Percentiles rank a stretch among this genome's conserved stretches.
Evolutionary conservation across 2,797 vertebrate species (phyloP).

Genomic region (Trachops cirrhosus): DNA sequence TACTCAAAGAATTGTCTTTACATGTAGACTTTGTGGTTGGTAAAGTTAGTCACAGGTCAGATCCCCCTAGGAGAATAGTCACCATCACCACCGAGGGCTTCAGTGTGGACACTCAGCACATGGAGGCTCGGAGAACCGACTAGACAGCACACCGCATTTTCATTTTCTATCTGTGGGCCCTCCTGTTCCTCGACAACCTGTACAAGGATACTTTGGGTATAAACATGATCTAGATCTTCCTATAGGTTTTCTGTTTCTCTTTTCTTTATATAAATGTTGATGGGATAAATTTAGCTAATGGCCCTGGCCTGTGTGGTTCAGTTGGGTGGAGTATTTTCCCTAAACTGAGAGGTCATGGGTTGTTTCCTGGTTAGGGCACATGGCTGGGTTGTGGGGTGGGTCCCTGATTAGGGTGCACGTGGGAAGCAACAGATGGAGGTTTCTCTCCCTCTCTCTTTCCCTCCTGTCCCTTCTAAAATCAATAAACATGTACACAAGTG

Average conservation of each 20-base stretch:
- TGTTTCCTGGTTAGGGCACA: not conserved
- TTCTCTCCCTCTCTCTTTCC: not conserved
- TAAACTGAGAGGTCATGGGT: not conserved
- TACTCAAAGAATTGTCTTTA: not conserved
- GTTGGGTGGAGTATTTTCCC: not conserved
- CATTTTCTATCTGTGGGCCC: not conserved
- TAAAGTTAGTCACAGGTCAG: not conserved
- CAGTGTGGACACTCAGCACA: not conserved
- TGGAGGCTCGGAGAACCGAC: conserved; percentile 48
- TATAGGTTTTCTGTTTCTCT: not conserved
- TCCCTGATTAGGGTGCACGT: not conserved
- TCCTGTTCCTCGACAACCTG: not conserved
- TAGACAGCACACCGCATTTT: conserved; percentile 43
- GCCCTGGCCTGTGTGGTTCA: not conserved
- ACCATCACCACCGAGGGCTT: not conserved
- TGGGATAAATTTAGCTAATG: not conserved
- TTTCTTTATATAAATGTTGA: not conserved
- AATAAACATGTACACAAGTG: not conserved
- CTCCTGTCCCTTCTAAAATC: not conserved
- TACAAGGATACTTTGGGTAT: not conserved
- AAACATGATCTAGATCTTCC: not conserved
- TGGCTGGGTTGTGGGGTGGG: not conserved
- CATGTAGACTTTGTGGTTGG: not conserved
- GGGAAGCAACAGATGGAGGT: not conserved
- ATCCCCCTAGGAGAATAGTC: not conserved